Evolutionary conservation across 2,797 vertebrate species (phyloP).

Genomic region (Pangasius sanitwongsei): DNA sequence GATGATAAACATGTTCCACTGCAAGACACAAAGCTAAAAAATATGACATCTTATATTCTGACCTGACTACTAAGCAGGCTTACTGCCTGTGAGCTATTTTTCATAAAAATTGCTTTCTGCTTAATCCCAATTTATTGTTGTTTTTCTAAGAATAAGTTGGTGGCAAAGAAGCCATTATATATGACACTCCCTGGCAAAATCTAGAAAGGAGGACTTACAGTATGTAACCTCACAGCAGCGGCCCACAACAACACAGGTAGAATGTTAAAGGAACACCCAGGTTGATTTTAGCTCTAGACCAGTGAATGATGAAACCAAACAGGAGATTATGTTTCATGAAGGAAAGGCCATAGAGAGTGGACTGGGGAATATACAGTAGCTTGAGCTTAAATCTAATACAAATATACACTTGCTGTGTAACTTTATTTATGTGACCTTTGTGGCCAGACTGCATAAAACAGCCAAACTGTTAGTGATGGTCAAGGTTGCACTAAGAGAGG

Average conservation of each 20-base stretch:
- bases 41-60: constrained; percentile 18
- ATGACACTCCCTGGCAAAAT: constrained; percentile 14
- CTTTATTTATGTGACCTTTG: constrained; percentile 13
- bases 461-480: constrained; percentile 18
- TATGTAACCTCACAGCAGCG: neutral
- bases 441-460: constrained; percentile 23
- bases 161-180: constrained; percentile 12
- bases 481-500: constrained; percentile 18
- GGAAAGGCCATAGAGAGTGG: neutral
- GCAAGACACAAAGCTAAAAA: neutral
- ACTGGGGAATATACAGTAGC: neutral
- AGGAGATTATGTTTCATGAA: neutral
- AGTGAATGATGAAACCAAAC: neutral
- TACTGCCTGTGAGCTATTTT: constrained; percentile 25
- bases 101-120: neutral
- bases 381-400: neutral
- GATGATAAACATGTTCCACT: constrained; percentile 1
- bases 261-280: neutral
- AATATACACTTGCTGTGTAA: neutral
- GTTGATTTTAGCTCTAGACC: no score
- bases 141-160: constrained; percentile 4
- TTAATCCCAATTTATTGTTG: constrained; percentile 12
- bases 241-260: neutral
- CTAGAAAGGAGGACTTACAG: neutral
- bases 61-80: neutral